Evolutionary conservation across 2,888 invertebrate genomes (phyloP), one percentile per base, ranked within the genome.

Genomic region (Caradrina kadenii): DNA sequence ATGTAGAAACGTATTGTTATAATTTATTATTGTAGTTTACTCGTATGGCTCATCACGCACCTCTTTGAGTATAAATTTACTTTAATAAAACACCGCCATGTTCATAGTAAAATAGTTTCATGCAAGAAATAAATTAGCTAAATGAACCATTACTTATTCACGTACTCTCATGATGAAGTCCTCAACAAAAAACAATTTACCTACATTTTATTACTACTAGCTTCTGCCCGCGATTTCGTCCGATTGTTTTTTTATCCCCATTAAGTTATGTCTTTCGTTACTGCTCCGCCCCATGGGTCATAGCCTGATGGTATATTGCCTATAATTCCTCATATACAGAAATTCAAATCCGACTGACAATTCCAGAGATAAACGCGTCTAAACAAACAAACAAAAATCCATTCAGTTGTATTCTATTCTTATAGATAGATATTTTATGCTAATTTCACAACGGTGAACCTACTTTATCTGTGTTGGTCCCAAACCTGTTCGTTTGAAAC

Each of bases 401-500:
- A n/a, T n/a, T 26, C 26, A 26, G 26, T 4, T 26, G 2, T 26
- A 26, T 26, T 26, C 2, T 26, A 26, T 26, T 26, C 26, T 2
- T 26, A 26, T 26, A 26, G 26, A 26, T 63, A 49, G 21, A 13
- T 45, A 55, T 52, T 54, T 69, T 31, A 72, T 72, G 56, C 53
- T 45, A 72, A 78, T 72, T 56, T 13, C 13, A 42, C 42, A 67
- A 75, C 53, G 66, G 59, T 60, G 66, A 59, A 69, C 42, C 55
- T 22, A 56, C 56, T 54, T 80, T 55, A 77, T 80, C 64, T 10
- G 56, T 50, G 2, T 64, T 63, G 35, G 22, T 54, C 69, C 48
- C 63, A 80, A 70, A 68, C 79, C 64, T 58, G 79, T 78, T 79
- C 61, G 58, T 68, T 76, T 53, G 61, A 72, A 76, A 71, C 63